These are phyloP conservation scores for Hecatera dysodea DNA, from an alignment of 2,888 invertebrate species.

Conservation along the genomic window DNA sequence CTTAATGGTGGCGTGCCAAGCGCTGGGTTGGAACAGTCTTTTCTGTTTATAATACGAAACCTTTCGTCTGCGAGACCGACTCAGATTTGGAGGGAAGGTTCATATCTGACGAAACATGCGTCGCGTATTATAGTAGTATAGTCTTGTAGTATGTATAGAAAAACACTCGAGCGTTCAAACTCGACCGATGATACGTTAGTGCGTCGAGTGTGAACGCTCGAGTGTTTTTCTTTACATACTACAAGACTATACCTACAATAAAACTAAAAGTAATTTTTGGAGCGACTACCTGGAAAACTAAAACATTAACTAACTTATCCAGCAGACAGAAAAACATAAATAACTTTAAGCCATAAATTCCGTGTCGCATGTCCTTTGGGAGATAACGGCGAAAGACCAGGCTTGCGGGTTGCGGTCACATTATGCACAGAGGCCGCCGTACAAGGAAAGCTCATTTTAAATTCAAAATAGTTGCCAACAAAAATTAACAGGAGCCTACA, in stretches of 20 bases:
- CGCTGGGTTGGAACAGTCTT: too few species aligned
- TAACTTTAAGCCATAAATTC: constrained; percentile 45
- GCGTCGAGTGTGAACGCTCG: too few species aligned
- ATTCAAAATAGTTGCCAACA: constrained; percentile 61
- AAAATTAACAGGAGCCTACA: constrained; percentile 53
- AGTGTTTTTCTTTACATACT: too few species aligned
- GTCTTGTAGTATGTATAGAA: too few species aligned
- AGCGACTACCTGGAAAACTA: background rate
- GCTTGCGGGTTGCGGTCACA: constrained; percentile 57
- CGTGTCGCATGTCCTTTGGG: constrained; percentile 53
- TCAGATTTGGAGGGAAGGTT: too few species aligned
- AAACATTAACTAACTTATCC: constrained; percentile 12
- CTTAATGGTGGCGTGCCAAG: too few species aligned
- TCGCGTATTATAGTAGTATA: too few species aligned
- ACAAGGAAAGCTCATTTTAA: constrained; percentile 61
- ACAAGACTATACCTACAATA: background rate
- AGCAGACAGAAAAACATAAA: constrained; percentile 30
- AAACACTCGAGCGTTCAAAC: too few species aligned
- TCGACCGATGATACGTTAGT: too few species aligned
- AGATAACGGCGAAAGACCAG: constrained; percentile 43
- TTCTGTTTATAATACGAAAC: too few species aligned
- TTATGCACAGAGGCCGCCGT: constrained; percentile 62
- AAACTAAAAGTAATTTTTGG: background rate
- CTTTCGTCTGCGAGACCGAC: too few species aligned
- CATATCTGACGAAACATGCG: too few species aligned